Evolutionary conservation across 2,113 vertebrate genomes (phyloP).

Genomic region (Riparia riparia): DNA sequence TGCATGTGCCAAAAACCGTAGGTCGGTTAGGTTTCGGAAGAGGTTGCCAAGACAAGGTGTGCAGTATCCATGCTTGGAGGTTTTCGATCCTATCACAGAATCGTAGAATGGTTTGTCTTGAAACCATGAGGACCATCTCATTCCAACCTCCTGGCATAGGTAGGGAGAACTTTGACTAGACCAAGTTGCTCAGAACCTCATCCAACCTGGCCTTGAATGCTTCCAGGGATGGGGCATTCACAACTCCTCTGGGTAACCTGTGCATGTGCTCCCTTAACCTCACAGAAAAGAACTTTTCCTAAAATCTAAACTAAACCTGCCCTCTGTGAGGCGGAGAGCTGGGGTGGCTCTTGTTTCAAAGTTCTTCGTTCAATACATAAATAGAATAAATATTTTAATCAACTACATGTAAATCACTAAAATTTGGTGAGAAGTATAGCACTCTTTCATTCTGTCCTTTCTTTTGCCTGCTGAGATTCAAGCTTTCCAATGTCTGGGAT

Average conservation of each 20-base stretch:
- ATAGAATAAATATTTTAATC: not conserved
- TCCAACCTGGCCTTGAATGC: not conserved
- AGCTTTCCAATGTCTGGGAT: not conserved
- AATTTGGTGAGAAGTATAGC: not conserved
- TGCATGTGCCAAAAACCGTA: not conserved
- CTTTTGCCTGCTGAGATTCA: not conserved
- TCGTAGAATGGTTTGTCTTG: not conserved
- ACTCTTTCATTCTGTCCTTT: not conserved
- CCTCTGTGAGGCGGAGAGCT: not conserved
- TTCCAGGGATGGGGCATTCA: not conserved
- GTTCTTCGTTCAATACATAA: not conserved
- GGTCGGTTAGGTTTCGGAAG: not conserved
- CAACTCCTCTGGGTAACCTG: not conserved
- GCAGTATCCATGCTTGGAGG: not conserved
- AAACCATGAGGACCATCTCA: not conserved
- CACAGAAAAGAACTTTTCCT: not conserved
- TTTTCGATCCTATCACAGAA: not conserved
- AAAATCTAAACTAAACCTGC: not conserved
- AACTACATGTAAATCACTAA: not conserved
- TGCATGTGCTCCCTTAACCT: accelerated
- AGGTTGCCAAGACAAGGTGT: not conserved
- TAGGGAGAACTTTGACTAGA: not conserved
- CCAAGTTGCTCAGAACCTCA: not conserved
- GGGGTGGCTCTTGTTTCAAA: not conserved
- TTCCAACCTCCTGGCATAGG: not conserved